Conservation (phyloP, 37 sponge, comb jelly and placozoan species). For the Diacarnus erythraeanus region DNA sequence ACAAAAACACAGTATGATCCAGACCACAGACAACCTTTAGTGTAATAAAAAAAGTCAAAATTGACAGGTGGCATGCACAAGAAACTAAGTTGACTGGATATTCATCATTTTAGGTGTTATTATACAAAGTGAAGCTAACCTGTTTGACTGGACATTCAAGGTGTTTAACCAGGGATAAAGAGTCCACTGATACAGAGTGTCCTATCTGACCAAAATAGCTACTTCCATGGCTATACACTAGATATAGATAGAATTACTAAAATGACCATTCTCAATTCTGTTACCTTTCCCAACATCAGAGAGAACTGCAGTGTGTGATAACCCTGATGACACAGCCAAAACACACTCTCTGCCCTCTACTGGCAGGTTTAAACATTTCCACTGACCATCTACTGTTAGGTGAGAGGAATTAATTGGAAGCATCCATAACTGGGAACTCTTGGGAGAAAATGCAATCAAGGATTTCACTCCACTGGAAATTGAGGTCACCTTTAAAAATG, state of each 20-base stretch:
- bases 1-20: constrained; percentile 51
- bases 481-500: background rate
- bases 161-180: background rate
- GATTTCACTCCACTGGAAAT: background rate
- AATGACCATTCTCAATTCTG: background rate
- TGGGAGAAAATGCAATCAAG: background rate
- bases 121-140: no score
- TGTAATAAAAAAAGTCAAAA: background rate
- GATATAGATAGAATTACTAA: background rate
- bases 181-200: background rate
- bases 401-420: background rate
- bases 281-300: background rate
- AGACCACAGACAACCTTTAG: constrained; percentile 56
- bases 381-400: background rate
- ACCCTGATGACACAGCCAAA: background rate
- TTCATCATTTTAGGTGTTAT: no score
- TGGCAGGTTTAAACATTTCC: background rate
- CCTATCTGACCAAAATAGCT: constrained; percentile 7
- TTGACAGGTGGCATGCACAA: no score
- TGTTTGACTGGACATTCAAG: background rate
- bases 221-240: background rate
- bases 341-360: background rate
- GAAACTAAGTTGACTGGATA: background rate
- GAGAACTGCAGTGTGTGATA: background rate
- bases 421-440: background rate